Evolutionary conservation across 2,888 invertebrate genomes (phyloP).

Genomic region (Coenonympha arcania): DNA sequence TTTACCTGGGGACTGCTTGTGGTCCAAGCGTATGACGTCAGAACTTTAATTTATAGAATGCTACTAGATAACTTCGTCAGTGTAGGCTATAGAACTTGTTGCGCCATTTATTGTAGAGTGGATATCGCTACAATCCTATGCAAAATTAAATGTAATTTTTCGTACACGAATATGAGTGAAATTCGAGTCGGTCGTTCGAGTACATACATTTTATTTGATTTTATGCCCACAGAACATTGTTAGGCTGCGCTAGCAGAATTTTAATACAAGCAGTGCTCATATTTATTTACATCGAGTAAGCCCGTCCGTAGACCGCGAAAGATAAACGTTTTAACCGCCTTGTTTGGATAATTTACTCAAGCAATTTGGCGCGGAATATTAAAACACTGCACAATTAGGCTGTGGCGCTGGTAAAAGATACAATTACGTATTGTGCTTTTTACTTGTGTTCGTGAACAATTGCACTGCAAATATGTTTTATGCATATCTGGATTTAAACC

Average conservation of each 20-base stretch:
- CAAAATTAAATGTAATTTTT: too few species aligned
- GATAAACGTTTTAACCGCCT: slow-evolving; percentile 13
- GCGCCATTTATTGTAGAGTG: too few species aligned
- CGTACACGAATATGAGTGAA: too few species aligned
- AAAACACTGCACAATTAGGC: slow-evolving; percentile 8
- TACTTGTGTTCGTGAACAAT: neutral
- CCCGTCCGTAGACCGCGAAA: slow-evolving; percentile 14
- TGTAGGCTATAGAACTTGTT: too few species aligned
- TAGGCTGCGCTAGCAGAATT: neutral
- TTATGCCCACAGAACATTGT: neutral
- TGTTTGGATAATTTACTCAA: slow-evolving; percentile 16
- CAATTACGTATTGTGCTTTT: neutral
- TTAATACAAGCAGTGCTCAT: slow-evolving; percentile 8
- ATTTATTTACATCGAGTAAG: slow-evolving; percentile 14
- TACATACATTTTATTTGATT: too few species aligned
- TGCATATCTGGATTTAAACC: too few species aligned
- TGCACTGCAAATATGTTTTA: neutral
- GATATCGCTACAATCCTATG: too few species aligned
- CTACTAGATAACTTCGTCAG: too few species aligned
- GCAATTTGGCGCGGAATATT: slow-evolving; percentile 14
- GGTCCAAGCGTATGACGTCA: too few species aligned
- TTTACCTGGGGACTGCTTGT: too few species aligned
- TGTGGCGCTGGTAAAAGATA: neutral
- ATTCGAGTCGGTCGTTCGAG: too few species aligned
- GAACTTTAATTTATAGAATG: too few species aligned